Evolutionary conservation across 2,113 vertebrate species (phyloP), one percentile per base, ranked within the genome.

Genomic region (Lota lota): DNA sequence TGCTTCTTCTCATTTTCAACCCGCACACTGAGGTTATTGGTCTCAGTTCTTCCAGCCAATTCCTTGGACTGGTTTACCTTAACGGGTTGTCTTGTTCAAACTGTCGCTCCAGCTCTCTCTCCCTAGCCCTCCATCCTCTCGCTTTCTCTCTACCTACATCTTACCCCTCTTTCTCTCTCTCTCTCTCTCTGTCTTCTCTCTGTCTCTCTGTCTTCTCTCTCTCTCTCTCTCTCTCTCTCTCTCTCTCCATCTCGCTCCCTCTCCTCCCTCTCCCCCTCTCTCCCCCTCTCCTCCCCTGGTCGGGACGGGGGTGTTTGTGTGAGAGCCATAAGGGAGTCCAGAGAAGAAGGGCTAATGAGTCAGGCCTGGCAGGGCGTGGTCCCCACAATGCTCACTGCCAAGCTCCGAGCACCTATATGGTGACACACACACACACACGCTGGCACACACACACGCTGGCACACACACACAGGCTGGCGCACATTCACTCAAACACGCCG

Each of bases 351-450:
- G 19, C 69, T 72, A 74, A 76, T 88, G 87, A 88, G 74, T 88
- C 84, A 85, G 72, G 74, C 75, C 66, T 18, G 66, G 21, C 71
- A 77, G 84, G 85, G 84, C 75, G 85, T 85, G 87, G 85, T 85
- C 69, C 82, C 20, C 64, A 53, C 19, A 17, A 22, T 12, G 40
- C 40, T 12, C 40, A 14, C 10, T 47, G 40, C 12, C 40, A 47
- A 11, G 10, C 40, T 12, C 40, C 2, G 40, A 47, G 40, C 40
- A 47, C 10, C 1, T 47, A 12, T 47, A 11, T 47, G 40, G 28
- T 24, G 24, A 47, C 11, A 47, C 40, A 47, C 40, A 47, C 40
- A 47, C 12, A 14, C 40, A 12, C 40, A 47, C 12, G 40, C 40
- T 47, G 40, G 40, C 40, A 47, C 40, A 47, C 6, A 47, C 28